Evolutionary conservation across 1,140 invertebrate species (phyloP), one percentile per base, ranked within the genome.

Genomic region (Hesperophylax magnus): DNA sequence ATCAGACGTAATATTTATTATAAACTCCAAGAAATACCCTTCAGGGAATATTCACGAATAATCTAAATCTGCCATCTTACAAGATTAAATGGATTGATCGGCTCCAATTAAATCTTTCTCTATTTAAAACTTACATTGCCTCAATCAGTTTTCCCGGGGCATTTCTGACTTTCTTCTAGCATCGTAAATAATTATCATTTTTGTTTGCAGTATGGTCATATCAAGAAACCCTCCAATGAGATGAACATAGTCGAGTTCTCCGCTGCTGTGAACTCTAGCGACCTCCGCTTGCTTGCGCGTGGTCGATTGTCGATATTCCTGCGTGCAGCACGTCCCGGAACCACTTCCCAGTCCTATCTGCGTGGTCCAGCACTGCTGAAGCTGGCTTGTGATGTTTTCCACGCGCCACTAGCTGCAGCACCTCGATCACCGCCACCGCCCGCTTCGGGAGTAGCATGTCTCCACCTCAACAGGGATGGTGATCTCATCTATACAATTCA

Each of bases 371-470:
- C 96, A 6, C 90, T 93, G 7, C 93, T 95, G 11, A 92, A 93
- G 76, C 92, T 93, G 1, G 93, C 93, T 8, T 97, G 96, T 85
- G 96, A 97, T 86, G 91, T 97, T 58, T 96, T 95, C 86, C 95
- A 96, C 83, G 91, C 94, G 0, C 87, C 93, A 0, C 85, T 96
- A 9, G 89, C 91, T 61, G 80, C 92, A 77, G 39, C 60, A 79
- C 85, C 90, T 85, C 88, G 92, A 78, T 83, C 86, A 6, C 86
- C 4, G 86, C 88, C 14, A 20, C 47, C 78, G 15, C 34, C 75
- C 2, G 53, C 83, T 18, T 91, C 93, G 31, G 95, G 95, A 9
- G 83, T 96, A n/a, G 94, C 95, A 2, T 95, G 95, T 93, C 89
- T 95, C 18, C 96, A 95, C 82, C 89, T 96, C 8, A 94, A 95